A percentile compares a stretch with the other conserved stretches of the same genome.
These are phyloP conservation scores for Oscheius onirici DNA, from an alignment of 2,888 invertebrate species.

Conservation along the genomic window DNA sequence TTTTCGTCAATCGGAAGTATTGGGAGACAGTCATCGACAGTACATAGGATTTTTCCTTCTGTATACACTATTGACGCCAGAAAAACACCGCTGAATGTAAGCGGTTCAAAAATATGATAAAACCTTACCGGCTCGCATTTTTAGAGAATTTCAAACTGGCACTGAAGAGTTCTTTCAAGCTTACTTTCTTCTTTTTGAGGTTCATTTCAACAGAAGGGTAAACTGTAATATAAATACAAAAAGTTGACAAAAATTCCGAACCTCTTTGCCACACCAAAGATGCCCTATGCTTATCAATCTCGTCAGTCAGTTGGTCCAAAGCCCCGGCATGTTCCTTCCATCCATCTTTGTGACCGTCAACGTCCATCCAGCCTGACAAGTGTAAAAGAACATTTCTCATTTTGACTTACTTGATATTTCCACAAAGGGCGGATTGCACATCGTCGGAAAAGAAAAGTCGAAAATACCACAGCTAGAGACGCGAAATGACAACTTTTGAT, in stretches of 20 bases:
- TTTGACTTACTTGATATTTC: constrained; percentile 76
- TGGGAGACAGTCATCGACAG: constrained; percentile 95
- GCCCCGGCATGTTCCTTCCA: constrained; percentile 43
- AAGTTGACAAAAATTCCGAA: constrained; percentile 10
- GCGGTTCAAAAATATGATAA: constrained; percentile 49
- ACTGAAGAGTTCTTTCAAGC: constrained; percentile 90
- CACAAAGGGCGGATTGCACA: constrained; percentile 84
- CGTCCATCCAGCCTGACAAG: constrained; percentile 61
- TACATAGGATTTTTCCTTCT: constrained; percentile 93
- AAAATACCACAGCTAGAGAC: constrained; percentile 91
- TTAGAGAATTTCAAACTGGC: constrained; percentile 97
- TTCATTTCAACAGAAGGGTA: constrained; percentile 53
- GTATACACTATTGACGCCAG: constrained; percentile 91
- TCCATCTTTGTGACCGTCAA: constrained; percentile 48
- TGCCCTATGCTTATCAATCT: constrained; percentile 62
- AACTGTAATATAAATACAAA: constrained; percentile 35
- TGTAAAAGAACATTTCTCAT: background rate
- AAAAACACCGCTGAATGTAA: constrained; percentile 83
- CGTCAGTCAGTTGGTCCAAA: constrained; percentile 53
- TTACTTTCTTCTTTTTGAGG: constrained; percentile 64
- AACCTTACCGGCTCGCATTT: constrained; percentile 77
- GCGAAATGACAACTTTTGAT: constrained; percentile 78
- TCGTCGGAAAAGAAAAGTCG: constrained; percentile 84
- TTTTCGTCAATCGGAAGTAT: constrained; percentile 80
- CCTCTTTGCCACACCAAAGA: constrained; percentile 65